Base-by-base conservation (phyloP, 2,888 invertebrate species). In the Mechanitis mazaeus region DNA sequence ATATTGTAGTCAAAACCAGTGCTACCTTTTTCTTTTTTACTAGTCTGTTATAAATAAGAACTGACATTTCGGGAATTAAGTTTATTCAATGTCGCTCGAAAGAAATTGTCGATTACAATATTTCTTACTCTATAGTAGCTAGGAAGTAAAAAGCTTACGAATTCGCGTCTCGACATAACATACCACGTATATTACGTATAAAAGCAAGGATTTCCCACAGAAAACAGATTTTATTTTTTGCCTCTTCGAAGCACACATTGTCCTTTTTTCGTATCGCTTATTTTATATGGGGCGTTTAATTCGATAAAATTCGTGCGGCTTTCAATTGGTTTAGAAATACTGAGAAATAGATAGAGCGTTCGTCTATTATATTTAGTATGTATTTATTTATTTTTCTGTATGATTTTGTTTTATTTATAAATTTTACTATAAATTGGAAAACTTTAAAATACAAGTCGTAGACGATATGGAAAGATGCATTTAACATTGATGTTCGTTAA, bases 271-370 rank as follows among this genome's bases (percentile, higher is more conserved):
- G 80, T 80, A 78, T 77, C 81, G 78, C 78, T 84, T 85, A 80
- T 83, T 83, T 84, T 81, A 83, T 85, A 81, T 83, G 83, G 80
- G 79, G 82, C 83, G 81, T 81, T 83, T 85, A 85, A 84, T 84
- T 83, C 80, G 83, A 84, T 85, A 80, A 84, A 83, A 85, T 80
- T 83, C 83, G 80, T 73, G 76, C 79, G 79, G 78, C 77, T 74
- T 79, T 74, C 75, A 82, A 83, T 83, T 80, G 83, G 76, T 84
- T 82, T 80, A 76, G 77, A 76, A 76, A 71, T 76, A 69, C 74
- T 75, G 71, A 74, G 73, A 80, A 75, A 77, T 78, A 76, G 72
- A 74, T 73, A 70, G 69, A 76, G 59, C 56, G n/a, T 33, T 9
- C 12, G n/a, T 56, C 56, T 54, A 11, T 50, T 50, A 50, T 50